phyloP scores from a whole-genome alignment of 2,797 vertebrate genomes.

The Arctocebus calabarensis region DNA sequence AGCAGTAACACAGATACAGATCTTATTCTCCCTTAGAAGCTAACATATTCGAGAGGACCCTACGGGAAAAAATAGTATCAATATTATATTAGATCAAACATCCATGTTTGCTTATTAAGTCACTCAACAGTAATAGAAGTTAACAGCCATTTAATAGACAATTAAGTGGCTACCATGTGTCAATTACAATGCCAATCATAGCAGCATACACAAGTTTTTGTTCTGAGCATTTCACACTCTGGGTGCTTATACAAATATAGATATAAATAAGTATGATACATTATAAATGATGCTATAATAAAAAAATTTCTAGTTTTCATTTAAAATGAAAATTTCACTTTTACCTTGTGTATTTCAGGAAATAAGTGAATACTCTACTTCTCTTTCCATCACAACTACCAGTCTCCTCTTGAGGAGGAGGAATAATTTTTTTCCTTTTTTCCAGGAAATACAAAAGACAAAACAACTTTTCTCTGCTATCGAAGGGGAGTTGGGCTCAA shows the following conservation, averaged over 20 bases:
- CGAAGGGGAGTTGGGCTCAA: background rate
- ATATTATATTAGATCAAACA: constrained; percentile 11
- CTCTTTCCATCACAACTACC: background rate
- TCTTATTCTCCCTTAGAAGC: background rate
- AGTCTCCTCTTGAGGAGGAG: background rate
- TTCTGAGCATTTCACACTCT: background rate
- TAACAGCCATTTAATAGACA: constrained; percentile 19
- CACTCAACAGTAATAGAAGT: background rate
- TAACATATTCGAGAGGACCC: constrained; percentile 1
- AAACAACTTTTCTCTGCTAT: constrained; percentile 24
- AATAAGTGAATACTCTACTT: background rate
- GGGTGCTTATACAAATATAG: background rate
- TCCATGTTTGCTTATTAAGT: background rate
- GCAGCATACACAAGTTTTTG: background rate
- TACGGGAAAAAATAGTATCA: background rate
- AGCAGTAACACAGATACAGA: background rate
- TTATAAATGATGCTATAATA: background rate
- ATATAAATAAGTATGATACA: background rate
- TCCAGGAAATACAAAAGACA: background rate
- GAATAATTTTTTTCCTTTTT: background rate
- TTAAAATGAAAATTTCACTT: too few species aligned
- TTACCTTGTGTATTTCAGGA: too few species aligned
- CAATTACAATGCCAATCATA: constrained; percentile 13
- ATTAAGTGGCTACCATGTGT: background rate
- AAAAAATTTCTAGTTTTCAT: background rate